Percentiles rank a stretch among this genome's conserved stretches.
Conservation (phyloP, 2,888 invertebrate species). For the Catocala nupta region DNA sequence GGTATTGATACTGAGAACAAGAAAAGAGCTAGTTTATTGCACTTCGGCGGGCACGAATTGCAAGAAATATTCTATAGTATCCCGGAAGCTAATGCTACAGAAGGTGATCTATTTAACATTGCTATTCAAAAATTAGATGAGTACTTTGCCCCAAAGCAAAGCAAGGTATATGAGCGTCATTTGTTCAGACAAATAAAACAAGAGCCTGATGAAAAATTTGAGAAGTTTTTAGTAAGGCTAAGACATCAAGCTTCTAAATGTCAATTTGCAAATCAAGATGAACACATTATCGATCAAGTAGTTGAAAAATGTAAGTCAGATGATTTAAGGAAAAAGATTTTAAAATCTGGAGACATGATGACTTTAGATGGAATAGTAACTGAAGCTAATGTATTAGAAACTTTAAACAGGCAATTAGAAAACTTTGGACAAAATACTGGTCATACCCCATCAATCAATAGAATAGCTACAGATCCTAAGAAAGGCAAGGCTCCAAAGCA, state of each 20-base stretch:
- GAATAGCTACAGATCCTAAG: too few relatives aligned
- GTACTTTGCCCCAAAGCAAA: conserved; percentile 31
- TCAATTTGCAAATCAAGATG: conserved; percentile 30
- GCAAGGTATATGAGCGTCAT: conserved; percentile 29
- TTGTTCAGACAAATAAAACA: conserved; percentile 34
- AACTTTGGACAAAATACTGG: background rate
- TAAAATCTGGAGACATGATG: conserved; percentile 31
- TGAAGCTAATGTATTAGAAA: conserved; percentile 45
- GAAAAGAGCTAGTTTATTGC: too few relatives aligned
- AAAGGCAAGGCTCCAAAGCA: too few relatives aligned
- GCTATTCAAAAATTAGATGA: conserved; percentile 25
- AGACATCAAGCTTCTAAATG: conserved; percentile 44
- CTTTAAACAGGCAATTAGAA: conserved; percentile 23
- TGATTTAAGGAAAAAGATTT: conserved; percentile 40
- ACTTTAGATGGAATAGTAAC: conserved; percentile 35
- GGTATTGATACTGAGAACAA: too few relatives aligned
- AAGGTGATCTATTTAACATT: background rate
- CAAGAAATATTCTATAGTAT: too few relatives aligned
- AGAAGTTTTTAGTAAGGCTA: conserved; percentile 39
- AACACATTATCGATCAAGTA: conserved; percentile 44
- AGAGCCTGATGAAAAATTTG: conserved; percentile 40
- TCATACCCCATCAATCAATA: too few relatives aligned
- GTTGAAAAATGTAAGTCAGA: conserved; percentile 34
- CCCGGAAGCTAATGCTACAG: too few relatives aligned
- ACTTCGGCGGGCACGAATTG: too few relatives aligned